Base-by-base conservation (phyloP, 2,888 invertebrate species). In the Sarcophaga variegata region DNA sequence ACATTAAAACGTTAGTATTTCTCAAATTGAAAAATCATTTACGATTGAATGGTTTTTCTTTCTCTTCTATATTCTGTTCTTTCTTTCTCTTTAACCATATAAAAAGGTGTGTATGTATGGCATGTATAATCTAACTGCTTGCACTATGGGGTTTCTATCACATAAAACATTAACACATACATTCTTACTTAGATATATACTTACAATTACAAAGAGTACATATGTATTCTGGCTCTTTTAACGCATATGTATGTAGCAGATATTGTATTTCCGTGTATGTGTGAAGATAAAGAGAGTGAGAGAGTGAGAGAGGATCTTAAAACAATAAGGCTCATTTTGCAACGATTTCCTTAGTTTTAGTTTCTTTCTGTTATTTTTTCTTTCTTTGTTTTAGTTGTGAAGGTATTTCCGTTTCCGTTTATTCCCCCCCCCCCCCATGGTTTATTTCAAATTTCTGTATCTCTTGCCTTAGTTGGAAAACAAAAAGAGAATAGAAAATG, bases 321-420 rank as follows among this genome's bases (percentile, higher is more conserved):
- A 83, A 86, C 86, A 86, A 86, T 86, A 72, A 80, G 86, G 86
- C 82, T 86, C 83, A 86, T 86, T 83, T 86, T 86, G 79, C 79
- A 86, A 80, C 76, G 79, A 80, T 86, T 83, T 86, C 86, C 86
- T 72, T 82, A 59, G 47, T 71, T 75, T 63, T 63, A n/a, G 20
- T 63, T 49, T 49, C 6, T 49, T 54, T 4, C 17, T 17, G 10
- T 54, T 49, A 20, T 54, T 22, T 49, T 49, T 54, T 3, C 17
- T 14, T 59, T 60, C 76, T 64, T 82, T 64, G 45, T 82, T 81
- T 70, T 60, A 69, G 62, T 80, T 76, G 79, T 83, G 67, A 67
- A 83, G 86, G 62, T 71, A 83, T 54, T 86, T 86, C 86, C 86
- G 79, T 76, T 86, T 86, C 86, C 86, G 78, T 47, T 75, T 75